Evolutionary conservation across 2,797 vertebrate species (phyloP).

Genomic region (Pipistrellus pygmaeus): DNA sequence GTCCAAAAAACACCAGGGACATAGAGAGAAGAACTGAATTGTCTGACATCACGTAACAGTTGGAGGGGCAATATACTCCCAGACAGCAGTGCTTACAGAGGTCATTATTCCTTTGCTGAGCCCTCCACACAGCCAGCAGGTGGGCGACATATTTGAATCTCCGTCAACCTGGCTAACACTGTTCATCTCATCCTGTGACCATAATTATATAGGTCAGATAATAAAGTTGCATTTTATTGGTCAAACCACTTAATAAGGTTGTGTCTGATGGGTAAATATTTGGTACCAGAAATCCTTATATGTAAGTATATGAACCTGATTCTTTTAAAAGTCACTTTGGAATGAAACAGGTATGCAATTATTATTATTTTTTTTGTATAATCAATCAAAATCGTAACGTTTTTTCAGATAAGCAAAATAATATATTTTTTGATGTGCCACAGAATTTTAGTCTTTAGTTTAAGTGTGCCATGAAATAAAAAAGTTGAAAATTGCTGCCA

Average conservation of each 20-base stretch:
- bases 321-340: not conserved
- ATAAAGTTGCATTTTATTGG: not conserved
- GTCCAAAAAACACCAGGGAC: not conserved
- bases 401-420: not conserved
- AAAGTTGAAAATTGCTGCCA: not conserved
- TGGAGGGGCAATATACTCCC: not conserved
- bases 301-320: not conserved
- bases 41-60: not conserved
- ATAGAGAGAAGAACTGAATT: not conserved
- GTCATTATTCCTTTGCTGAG: not conserved
- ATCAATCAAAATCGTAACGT: not conserved
- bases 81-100: not conserved
- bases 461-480: not conserved
- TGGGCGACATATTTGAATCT: not conserved
- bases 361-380: not conserved
- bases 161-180: not conserved
- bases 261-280: not conserved
- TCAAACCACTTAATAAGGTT: not conserved
- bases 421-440: not conserved
- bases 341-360: not conserved
- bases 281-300: not conserved
- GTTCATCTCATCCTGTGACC: not conserved
- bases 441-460: not conserved
- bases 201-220: not conserved
- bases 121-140: not conserved